Evolutionary conservation across 2,113 vertebrate species (phyloP).

Genomic region (Atlantisia rogersi): DNA sequence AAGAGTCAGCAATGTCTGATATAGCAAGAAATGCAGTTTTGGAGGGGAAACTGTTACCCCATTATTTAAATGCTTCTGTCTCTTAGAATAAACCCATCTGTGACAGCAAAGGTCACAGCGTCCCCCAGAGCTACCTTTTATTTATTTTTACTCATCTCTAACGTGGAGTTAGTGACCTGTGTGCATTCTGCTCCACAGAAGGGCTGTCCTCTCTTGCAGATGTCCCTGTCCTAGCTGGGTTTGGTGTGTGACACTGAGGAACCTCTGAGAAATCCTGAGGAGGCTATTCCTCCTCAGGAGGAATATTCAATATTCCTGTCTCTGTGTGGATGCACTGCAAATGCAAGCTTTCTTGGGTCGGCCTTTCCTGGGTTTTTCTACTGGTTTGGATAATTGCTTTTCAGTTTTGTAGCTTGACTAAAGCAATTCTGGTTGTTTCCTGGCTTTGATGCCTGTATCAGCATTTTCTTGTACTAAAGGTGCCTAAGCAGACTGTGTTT

Average conservation of each 20-base stretch:
- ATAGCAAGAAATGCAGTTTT: slow-evolving; percentile 36
- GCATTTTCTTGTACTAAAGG: not conserved
- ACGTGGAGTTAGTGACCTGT: not conserved
- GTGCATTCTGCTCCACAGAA: not conserved
- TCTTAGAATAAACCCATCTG: not conserved
- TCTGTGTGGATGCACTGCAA: not conserved
- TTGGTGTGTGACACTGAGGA: not conserved
- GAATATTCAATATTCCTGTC: not conserved
- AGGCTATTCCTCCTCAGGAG: not conserved
- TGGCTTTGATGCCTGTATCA: not conserved
- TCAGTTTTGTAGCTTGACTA: slow-evolving; percentile 20
- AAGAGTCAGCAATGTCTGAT: not conserved
- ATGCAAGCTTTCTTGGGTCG: not conserved
- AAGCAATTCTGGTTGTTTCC: not conserved
- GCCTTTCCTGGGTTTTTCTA: not conserved
- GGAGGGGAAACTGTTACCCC: not conserved
- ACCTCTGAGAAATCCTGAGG: not conserved
- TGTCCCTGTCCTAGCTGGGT: slow-evolving; percentile 37
- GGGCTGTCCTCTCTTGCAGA: not conserved
- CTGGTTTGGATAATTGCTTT: slow-evolving; percentile 37
- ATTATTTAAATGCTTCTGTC: slow-evolving; percentile 36
- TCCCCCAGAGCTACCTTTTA: not conserved
- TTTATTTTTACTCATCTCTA: not conserved
- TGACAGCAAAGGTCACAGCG: not conserved
- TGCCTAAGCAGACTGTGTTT: not conserved